Conservation (phyloP, 2,888 invertebrate genomes). For the Rotaria sp. region DNA sequence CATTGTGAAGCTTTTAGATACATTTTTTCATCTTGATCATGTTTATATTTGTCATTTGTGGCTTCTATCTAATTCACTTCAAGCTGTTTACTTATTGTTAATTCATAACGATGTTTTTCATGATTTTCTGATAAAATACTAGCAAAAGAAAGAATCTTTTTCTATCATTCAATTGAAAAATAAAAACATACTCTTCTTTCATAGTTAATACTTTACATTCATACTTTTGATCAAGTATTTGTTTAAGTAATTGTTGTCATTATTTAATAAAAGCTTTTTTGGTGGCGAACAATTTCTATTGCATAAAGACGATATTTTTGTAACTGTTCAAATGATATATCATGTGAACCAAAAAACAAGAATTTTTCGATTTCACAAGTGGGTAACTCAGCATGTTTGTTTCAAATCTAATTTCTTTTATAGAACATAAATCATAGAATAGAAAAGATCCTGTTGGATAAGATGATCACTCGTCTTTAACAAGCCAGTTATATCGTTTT, state of each 20-base stretch:
- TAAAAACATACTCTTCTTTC: constrained; percentile 49
- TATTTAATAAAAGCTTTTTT: constrained; percentile 51
- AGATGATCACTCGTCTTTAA: too few relatives aligned
- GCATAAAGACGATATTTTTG: constrained; percentile 48
- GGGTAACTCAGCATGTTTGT: constrained; percentile 51
- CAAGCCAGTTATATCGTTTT: too few relatives aligned
- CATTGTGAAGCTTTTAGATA: constrained; percentile 47
- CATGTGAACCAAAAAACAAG: constrained; percentile 54
- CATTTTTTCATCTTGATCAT: constrained; percentile 46
- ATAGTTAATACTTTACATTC: constrained; percentile 50
- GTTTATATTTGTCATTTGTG: constrained; percentile 44
- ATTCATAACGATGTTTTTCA: constrained; percentile 6
- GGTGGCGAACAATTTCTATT: constrained; percentile 49
- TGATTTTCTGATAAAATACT: constrained; percentile 31
- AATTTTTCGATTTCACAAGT: constrained; percentile 48
- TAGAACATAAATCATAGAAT: too few relatives aligned
- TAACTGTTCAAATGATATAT: constrained; percentile 53
- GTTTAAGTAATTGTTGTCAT: constrained; percentile 49
- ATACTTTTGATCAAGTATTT: constrained; percentile 50
- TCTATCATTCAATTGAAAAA: background rate
- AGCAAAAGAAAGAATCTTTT: background rate
- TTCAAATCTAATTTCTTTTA: constrained; percentile 45
- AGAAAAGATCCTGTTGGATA: too few relatives aligned
- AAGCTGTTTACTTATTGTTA: constrained; percentile 27
- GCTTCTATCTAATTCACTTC: constrained; percentile 32